Percentiles rank a stretch among this genome's conserved stretches.
Evolutionary conservation across 35 echinoderm and acorn worm genomes (phyloP).

Genomic region (Ophioderma brevispina): DNA sequence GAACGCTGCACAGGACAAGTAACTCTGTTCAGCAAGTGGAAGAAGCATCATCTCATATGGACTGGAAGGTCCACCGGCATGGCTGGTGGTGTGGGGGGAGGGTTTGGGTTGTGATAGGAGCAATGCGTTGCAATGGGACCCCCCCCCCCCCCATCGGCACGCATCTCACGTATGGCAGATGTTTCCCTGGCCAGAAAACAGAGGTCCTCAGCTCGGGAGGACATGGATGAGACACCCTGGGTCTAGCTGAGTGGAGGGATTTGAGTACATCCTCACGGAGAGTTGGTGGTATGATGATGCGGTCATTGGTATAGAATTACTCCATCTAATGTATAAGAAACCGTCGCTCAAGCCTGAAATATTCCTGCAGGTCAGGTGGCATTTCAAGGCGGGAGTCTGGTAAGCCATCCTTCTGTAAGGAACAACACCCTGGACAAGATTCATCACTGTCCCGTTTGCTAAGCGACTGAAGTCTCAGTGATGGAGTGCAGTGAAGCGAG

Average conservation of each 20-base stretch:
- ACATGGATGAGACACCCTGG: slow-evolving; percentile 40
- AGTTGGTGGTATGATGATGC: slow-evolving; percentile 48
- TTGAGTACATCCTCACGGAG: slow-evolving; percentile 47
- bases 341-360: slow-evolving; percentile 32
- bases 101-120: slow-evolving; percentile 22
- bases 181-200: slow-evolving; percentile 51
- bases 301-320: slow-evolving; percentile 42
- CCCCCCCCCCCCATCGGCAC: no score
- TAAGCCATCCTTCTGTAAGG: slow-evolving; percentile 30
- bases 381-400: not conserved
- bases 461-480: slow-evolving; percentile 20
- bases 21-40: no score
- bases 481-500: slow-evolving; percentile 10
- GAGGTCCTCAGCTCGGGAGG: slow-evolving; percentile 8
- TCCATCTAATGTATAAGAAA: slow-evolving; percentile 48
- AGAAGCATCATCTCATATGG: no score
- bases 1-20: no score
- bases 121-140: slow-evolving; percentile 49
- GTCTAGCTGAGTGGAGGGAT: slow-evolving; percentile 44
- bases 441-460: slow-evolving; percentile 34
- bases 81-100: slow-evolving; percentile 14
- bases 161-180: slow-evolving; percentile 1
- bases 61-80: slow-evolving; percentile 2
- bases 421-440: not conserved
- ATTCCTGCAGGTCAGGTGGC: slow-evolving; percentile 32